Base-by-base conservation (phyloP, 2,888 invertebrate genomes). In the Agapostemon virescens region DNA sequence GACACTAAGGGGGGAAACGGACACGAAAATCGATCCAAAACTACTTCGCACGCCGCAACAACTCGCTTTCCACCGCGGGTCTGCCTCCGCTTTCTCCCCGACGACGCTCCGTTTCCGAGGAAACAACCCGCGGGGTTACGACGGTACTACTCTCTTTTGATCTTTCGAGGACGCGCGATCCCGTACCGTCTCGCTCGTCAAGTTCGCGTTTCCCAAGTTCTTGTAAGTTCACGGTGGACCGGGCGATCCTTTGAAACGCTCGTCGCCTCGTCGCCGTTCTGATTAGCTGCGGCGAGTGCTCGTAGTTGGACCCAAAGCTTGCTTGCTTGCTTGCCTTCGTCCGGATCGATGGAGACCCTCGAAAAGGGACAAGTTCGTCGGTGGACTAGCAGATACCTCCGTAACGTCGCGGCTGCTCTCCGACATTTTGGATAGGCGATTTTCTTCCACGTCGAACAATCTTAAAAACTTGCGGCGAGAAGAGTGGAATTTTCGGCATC, bases 71-170 rank as follows among this genome's bases (percentile, higher is more conserved):
- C 80, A 82, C 82, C 40, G 15, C 66, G 70, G 82, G 81, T 85
- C 84, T 82, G n/a, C n/a, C n/a, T n/a, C n/a, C 81, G 86, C 85
- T 86, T 86, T 86, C 86, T 84, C 85, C 72, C 26, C 66, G 55
- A 23, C 64, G 42, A 26, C 64, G 75, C 63, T 74, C 55, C 55
- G 49, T 58, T 79, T 61, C 66, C 73, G 73, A 64, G 77, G 66
- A 75, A 77, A 79, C 64, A 69, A 79, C 40, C 45, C 40, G 33
- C n/a, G 33, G n/a, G n/a, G n/a, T n/a, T n/a, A n/a, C n/a, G n/a
- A n/a, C n/a, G n/a, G n/a, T n/a, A n/a, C n/a, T n/a, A 36, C 33
- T 67, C 33, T 49, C 33, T 49, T 64, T 70, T 66, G 33, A 63
- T 66, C 42, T 52, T 38, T 55, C 20, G 23, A 23, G 61, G 49